A percentile compares a stretch with the other conserved stretches of the same genome.
These are phyloP conservation scores for Pseudachorutes palmiensis DNA, from an alignment of 1,140 invertebrate species.

Conservation along the genomic window DNA sequence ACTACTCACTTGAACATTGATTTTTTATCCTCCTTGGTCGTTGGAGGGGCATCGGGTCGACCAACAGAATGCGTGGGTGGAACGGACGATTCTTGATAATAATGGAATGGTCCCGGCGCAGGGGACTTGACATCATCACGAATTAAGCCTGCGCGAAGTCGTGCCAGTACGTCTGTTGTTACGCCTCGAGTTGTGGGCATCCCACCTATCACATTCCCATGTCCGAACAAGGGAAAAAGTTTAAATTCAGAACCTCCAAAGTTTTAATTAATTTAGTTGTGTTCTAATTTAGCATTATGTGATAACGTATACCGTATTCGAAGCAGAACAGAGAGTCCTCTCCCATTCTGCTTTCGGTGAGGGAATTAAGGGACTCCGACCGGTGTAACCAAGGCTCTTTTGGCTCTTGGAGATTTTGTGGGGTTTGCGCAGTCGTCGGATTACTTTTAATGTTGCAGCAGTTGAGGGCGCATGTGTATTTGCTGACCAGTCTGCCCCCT, in stretches of 20 bases:
- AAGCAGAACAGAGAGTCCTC: slow-evolving; percentile 34
- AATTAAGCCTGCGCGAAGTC: slow-evolving; percentile 18
- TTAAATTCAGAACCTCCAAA: too few relatives aligned
- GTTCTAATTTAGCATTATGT: too few relatives aligned
- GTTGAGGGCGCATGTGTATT: slow-evolving; percentile 8
- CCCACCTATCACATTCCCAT: slow-evolving; percentile 15
- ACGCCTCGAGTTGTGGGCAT: slow-evolving; percentile 9
- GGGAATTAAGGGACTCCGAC: slow-evolving; percentile 28
- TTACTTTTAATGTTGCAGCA: slow-evolving; percentile 11
- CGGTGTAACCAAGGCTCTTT: slow-evolving; percentile 25
- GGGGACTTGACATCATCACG: slow-evolving; percentile 22
- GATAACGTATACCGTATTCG: background rate
- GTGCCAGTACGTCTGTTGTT: slow-evolving; percentile 26
- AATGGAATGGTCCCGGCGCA: slow-evolving; percentile 19
- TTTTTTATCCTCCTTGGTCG: slow-evolving; percentile 40
- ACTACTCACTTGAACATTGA: slow-evolving; percentile 40
- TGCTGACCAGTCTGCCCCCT: slow-evolving; percentile 4
- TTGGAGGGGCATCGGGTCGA: slow-evolving; percentile 32
- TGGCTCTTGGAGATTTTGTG: background rate
- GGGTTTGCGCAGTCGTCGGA: background rate
- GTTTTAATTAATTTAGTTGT: too few relatives aligned
- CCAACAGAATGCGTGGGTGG: slow-evolving; percentile 20
- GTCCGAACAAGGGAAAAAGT: too few relatives aligned
- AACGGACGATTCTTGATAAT: slow-evolving; percentile 27
- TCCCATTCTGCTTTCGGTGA: slow-evolving; percentile 31